Evolutionary conservation across 92 coral and sea anemone species (phyloP).

Genomic region (Palythoa caribaeorum): DNA sequence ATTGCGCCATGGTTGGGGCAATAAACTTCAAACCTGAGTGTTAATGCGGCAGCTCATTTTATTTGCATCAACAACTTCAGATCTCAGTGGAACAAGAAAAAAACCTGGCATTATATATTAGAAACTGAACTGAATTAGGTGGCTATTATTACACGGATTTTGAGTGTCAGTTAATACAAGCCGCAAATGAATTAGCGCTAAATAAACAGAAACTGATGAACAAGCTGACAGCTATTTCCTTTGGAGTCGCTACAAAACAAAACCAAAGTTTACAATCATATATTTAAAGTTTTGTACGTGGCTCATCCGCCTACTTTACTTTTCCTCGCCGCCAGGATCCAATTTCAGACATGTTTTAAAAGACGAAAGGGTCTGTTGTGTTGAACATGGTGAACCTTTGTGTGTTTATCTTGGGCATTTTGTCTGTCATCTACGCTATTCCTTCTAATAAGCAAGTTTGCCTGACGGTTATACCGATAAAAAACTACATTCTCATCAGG

Average conservation of each 20-base stretch:
- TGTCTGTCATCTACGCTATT: background rate
- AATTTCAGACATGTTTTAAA: background rate
- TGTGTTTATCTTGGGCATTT: background rate
- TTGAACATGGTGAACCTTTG: background rate
- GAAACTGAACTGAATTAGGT: no score
- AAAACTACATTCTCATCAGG: background rate
- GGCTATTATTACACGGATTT: no score
- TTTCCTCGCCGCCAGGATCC: background rate
- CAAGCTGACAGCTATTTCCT: background rate
- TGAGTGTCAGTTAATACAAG: background rate
- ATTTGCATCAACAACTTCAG: no score
- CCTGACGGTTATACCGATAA: constrained; percentile 8
- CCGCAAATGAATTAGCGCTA: background rate
- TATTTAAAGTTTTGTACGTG: no score
- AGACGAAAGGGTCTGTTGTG: background rate
- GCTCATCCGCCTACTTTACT: background rate
- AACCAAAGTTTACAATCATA: background rate
- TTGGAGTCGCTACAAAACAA: background rate
- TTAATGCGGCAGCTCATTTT: no score
- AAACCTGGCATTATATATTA: no score
- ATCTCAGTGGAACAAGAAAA: no score
- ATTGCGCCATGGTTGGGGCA: no score
- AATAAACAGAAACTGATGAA: background rate
- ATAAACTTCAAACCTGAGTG: no score
- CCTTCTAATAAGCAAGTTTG: background rate